Percentiles rank a stretch among this genome's conserved stretches.
phyloP scores from a whole-genome alignment of 2,888 invertebrate genomes.

The Gastrophysa polygoni region DNA sequence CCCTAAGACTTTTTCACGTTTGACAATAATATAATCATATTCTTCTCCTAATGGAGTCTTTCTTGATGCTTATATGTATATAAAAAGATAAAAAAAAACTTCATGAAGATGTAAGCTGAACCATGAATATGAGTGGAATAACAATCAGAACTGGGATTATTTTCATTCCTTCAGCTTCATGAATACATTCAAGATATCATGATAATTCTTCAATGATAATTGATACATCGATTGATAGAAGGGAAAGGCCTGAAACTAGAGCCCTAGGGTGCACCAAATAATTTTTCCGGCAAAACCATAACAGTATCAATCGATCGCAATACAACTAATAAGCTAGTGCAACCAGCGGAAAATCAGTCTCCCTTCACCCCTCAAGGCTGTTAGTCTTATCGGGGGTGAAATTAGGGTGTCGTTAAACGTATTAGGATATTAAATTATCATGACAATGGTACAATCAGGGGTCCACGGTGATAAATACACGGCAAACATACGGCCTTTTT shows the following conservation, averaged over 20 bases:
- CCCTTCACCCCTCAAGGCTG: constrained; percentile 30
- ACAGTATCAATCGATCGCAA: constrained; percentile 9
- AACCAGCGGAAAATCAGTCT: constrained; percentile 31
- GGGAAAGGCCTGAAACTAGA: background rate
- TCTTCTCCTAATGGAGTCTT: no score
- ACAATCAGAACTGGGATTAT: no score
- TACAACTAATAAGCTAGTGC: constrained; percentile 14
- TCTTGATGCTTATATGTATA: no score
- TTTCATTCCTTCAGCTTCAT: no score
- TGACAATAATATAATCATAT: no score
- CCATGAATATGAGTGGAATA: no score
- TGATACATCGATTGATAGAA: no score
- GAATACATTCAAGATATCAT: no score
- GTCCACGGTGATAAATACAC: constrained; percentile 58
- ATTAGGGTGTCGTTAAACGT: constrained; percentile 61
- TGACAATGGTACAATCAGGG: constrained; percentile 60
- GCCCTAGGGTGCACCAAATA: background rate
- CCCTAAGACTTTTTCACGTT: no score
- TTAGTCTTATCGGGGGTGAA: constrained; percentile 46
- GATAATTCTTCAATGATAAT: no score
- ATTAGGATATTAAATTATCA: constrained; percentile 62
- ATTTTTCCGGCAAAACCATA: background rate
- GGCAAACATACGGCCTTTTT: constrained; percentile 59
- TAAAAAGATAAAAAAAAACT: no score
- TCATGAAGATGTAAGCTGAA: no score